A percentile compares a stretch with the other conserved stretches of the same genome.
phyloP scores from a whole-genome alignment of 2,888 invertebrate species.

The Bellardia bayeri region DNA sequence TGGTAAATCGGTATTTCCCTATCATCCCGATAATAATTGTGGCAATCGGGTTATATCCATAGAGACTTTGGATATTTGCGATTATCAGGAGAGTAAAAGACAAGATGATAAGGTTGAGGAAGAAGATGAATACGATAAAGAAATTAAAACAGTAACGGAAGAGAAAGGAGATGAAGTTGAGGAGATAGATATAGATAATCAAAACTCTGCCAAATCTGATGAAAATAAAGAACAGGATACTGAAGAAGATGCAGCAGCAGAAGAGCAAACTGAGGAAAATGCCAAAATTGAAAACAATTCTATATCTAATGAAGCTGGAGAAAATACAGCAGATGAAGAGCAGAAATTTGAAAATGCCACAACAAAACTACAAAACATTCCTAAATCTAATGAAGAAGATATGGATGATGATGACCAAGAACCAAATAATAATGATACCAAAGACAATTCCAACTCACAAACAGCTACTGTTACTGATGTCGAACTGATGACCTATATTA shows the following conservation, averaged over 20 bases:
- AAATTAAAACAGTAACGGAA: slow-evolving; percentile 8
- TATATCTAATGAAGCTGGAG: neutral
- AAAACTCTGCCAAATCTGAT: neutral
- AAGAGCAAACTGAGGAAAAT: neutral
- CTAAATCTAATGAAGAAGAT: neutral
- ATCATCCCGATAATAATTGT: slow-evolving; percentile 82
- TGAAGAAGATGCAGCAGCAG: neutral
- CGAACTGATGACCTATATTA: neutral
- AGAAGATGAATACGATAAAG: slow-evolving; percentile 29
- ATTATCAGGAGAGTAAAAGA: slow-evolving; percentile 72
- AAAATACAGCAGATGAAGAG: neutral
- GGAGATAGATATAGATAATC: neutral
- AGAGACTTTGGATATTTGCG: slow-evolving; percentile 80
- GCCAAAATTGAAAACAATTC: neutral
- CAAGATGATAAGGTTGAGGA: slow-evolving; percentile 48
- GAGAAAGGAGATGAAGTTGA: neutral
- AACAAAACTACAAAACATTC: neutral
- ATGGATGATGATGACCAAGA: neutral
- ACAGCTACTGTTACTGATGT: neutral
- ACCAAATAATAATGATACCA: neutral
- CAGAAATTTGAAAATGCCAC: neutral
- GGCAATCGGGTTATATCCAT: slow-evolving; percentile 80
- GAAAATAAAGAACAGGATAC: neutral
- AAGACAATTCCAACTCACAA: neutral
- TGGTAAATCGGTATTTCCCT: slow-evolving; percentile 82